A percentile compares a stretch with the other conserved stretches of the same genome.
Evolutionary conservation across 2,797 vertebrate species (phyloP).

Genomic region (Macrochelys suwanniensis): DNA sequence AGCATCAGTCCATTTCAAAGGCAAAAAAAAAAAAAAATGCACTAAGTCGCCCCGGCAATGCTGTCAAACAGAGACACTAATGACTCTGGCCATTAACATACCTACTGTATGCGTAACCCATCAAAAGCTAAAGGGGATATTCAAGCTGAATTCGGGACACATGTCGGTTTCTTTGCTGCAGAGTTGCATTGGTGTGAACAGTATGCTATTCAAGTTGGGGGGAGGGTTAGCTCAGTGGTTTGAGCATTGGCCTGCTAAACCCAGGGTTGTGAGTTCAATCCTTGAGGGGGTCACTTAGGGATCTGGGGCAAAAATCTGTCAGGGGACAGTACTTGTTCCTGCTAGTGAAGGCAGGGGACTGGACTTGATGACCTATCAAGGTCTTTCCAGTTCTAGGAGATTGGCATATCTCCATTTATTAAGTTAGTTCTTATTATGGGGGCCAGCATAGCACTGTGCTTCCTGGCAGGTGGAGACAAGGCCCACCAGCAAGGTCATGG

Average conservation of each 20-base stretch:
- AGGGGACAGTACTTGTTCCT: too few species aligned
- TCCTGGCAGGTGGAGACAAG: neutral
- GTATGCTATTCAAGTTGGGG: rapidly evolving
- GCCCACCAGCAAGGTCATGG: neutral
- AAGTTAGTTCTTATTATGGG: rapidly evolving
- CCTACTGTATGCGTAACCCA: rapidly evolving
- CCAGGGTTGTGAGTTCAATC: too few species aligned
- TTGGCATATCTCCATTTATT: too few species aligned
- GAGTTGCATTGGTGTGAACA: rapidly evolving
- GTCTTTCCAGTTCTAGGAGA: too few species aligned
- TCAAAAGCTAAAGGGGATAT: rapidly evolving
- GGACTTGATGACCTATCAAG: too few species aligned
- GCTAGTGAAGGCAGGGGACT: too few species aligned
- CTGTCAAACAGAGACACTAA: rapidly evolving
- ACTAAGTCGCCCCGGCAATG: neutral
- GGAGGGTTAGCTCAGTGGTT: too few species aligned
- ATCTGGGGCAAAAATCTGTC: too few species aligned
- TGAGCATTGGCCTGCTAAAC: too few species aligned
- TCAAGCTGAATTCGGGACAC: rapidly evolving
- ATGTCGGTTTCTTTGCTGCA: rapidly evolving
- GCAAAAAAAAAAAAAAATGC: neutral
- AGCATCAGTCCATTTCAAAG: rapidly evolving
- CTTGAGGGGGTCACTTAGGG: too few species aligned
- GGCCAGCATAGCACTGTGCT: neutral
- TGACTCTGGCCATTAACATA: rapidly evolving